phyloP scores from a whole-genome alignment of 2,113 vertebrate genomes.

The Crocuta crocuta region DNA sequence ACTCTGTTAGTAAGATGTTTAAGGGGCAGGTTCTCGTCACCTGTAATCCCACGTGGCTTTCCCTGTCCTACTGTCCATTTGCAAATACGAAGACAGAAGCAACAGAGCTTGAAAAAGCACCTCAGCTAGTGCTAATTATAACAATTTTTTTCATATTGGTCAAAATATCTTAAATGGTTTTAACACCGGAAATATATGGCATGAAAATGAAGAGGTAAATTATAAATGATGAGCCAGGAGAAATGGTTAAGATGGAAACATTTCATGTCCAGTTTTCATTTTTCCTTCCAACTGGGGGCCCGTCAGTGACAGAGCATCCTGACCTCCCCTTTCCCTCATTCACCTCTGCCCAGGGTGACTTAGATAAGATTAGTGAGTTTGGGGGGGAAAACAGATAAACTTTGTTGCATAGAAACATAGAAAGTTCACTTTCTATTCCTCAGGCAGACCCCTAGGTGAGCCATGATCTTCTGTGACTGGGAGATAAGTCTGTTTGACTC shows the following conservation, averaged over 20 bases:
- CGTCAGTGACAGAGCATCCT: neutral
- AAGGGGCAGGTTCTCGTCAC: neutral
- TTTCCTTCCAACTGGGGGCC: neutral
- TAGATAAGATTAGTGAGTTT: neutral
- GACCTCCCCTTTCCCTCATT: neutral
- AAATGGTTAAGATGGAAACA: neutral
- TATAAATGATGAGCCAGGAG: neutral
- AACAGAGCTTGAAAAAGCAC: neutral
- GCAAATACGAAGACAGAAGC: neutral
- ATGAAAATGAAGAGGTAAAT: neutral
- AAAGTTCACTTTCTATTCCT: neutral
- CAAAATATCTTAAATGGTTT: neutral
- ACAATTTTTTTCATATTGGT: neutral
- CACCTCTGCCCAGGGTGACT: neutral
- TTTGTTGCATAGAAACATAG: neutral
- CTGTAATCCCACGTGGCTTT: neutral
- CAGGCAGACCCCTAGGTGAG: neutral
- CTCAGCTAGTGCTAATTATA: neutral
- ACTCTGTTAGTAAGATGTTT: neutral
- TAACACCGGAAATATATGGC: neutral
- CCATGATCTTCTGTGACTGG: neutral
- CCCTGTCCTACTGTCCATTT: neutral
- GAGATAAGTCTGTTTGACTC: neutral
- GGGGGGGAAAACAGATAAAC: neutral
- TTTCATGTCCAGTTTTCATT: neutral